Percentiles rank a stretch among this genome's conserved stretches.
These are phyloP conservation scores for Clarias fuscus DNA, from an alignment of 2,797 vertebrate genomes.

Conservation along the genomic window DNA sequence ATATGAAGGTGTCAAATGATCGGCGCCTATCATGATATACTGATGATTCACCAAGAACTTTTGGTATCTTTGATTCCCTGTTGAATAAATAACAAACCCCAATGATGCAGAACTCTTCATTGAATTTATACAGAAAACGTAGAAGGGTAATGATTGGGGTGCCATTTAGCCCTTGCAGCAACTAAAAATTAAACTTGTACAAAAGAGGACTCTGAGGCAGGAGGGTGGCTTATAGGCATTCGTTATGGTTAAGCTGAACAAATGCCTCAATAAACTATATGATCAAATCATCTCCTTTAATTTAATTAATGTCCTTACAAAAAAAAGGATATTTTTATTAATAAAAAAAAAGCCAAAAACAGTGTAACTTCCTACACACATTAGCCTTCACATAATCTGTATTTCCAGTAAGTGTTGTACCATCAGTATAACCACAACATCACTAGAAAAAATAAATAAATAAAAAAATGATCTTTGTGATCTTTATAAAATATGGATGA, in stretches of 20 bases:
- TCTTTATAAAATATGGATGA: not conserved
- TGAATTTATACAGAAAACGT: not conserved
- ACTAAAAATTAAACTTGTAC: not conserved
- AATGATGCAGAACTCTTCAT: not conserved
- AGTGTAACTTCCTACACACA: too few species aligned
- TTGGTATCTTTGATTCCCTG: not conserved
- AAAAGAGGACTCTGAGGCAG: not conserved
- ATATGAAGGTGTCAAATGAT: not conserved
- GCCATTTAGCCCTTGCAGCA: not conserved
- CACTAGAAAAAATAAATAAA: not conserved
- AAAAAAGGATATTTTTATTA: too few species aligned
- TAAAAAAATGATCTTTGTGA: not conserved
- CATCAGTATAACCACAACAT: not conserved
- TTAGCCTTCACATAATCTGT: too few species aligned
- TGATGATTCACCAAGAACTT: not conserved
- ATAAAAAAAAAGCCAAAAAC: too few species aligned
- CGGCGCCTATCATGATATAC: not conserved
- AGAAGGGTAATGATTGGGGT: not conserved
- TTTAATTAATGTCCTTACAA: too few species aligned
- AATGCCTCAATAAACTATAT: not conserved
- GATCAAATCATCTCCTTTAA: not conserved
- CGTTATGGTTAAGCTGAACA: not conserved
- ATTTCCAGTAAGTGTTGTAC: not conserved
- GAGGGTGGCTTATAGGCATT: too few species aligned
- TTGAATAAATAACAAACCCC: not conserved